Evolutionary conservation across 92 coral and sea anemone genomes (phyloP), one percentile per base, ranked within the genome.

Genomic region (Phenganax marumi): DNA sequence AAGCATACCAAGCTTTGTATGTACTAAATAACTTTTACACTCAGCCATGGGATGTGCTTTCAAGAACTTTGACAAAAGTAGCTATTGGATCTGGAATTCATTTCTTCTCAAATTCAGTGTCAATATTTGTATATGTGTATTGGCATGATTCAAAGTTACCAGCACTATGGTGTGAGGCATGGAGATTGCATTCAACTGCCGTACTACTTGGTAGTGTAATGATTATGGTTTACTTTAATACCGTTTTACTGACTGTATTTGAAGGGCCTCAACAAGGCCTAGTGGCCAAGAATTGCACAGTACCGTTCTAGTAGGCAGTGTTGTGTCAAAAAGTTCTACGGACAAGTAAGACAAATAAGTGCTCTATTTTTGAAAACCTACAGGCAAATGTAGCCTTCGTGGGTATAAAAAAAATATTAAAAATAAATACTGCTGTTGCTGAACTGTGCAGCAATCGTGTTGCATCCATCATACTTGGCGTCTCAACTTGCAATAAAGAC

Each of bases 1-100:
- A 78, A 19, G 70, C 73, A 19, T 78, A 78, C 52, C 53, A 16
- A 39, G 68, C 69, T 25, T 78, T 78, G 68, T 78, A 78, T 48
- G 10, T 61, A 12, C 61, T 78, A 61, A 78, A 26, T 10, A 78
- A 78, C 0, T 78, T 78, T 47, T 21, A 78, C 47, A 48, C 8
- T 19, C 7, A 78, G 46, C 19, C 46, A 17, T 14, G 69, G 70
- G 53, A 39, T 17, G 50, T 77, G 16, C 26, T 77, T 8, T 33
- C 61, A 33, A 16, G 39, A 25, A 5, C 81, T 25, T 19, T 77
- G 46, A 19, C 39, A 77, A 77, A 70, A 60, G 50, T 60, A 60
- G 61, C 52, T 24, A 77, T 77, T 56, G 81, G 70, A 43, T 77
- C 63, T 46, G 81, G 68, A 46, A 24, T 77, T 12, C 57, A 58